Percentiles rank a stretch among this genome's conserved stretches.
Evolutionary conservation across 2,888 invertebrate genomes (phyloP).

Genomic region (Coremacera marginata): DNA sequence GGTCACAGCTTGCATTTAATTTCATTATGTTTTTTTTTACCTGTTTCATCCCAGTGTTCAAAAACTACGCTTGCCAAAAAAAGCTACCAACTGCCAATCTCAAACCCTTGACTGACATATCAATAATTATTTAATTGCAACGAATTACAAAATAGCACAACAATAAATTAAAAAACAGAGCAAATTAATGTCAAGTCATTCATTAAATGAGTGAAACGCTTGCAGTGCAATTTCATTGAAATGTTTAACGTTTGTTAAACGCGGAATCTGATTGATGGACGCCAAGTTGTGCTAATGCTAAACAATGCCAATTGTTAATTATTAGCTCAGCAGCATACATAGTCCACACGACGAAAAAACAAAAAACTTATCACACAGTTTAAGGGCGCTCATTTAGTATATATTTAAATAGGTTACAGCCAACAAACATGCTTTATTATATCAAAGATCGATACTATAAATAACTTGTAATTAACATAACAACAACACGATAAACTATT

Average conservation of each 20-base stretch:
- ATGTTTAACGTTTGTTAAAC: not conserved
- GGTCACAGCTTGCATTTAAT: not conserved
- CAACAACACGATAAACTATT: not conserved
- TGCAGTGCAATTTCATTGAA: constrained; percentile 14
- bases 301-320: constrained; percentile 9
- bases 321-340: not conserved
- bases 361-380: not conserved
- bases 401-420: not conserved
- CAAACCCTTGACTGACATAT: not conserved
- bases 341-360: not conserved
- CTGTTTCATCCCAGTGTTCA: no score
- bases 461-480: not conserved
- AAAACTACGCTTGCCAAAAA: no score
- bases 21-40: not conserved
- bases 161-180: constrained; percentile 7
- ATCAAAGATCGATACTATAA: not conserved
- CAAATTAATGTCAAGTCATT: not conserved
- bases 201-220: constrained; percentile 5
- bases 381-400: not conserved
- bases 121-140: not conserved
- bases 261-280: not conserved
- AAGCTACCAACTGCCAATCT: not conserved
- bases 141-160: not conserved
- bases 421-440: not conserved
- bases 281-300: not conserved